These are phyloP conservation scores for Archocentrus centrarchus DNA, from an alignment of 2,113 vertebrate species.

Conservation along the genomic window DNA sequence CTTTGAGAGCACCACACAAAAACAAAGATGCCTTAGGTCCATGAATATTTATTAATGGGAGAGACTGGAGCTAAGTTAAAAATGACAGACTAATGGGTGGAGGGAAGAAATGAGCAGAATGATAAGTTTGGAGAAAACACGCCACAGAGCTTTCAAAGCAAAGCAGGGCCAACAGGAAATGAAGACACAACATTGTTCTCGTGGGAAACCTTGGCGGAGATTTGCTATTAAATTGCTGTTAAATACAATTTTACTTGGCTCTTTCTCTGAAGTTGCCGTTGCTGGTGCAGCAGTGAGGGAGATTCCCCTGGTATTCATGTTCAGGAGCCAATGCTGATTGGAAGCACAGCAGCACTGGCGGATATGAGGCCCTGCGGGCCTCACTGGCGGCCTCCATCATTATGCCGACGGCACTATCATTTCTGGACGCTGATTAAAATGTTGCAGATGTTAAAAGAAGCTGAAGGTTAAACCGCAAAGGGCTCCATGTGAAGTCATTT, in stretches of 20 bases:
- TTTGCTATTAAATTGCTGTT: constrained; percentile 65
- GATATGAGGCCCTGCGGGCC: constrained; percentile 58
- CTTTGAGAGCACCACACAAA: constrained; percentile 71
- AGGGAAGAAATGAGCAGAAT: constrained; percentile 21
- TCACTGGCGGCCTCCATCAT: constrained; percentile 56
- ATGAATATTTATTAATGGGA: constrained; percentile 69
- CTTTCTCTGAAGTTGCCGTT: constrained; percentile 35
- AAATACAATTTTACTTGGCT: constrained; percentile 55
- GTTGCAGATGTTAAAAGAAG: constrained; percentile 70
- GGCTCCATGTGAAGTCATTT: constrained; percentile 43
- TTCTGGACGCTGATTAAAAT: constrained; percentile 78
- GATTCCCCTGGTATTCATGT: constrained; percentile 35
- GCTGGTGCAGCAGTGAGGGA: constrained; percentile 14
- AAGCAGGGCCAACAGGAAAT: constrained; percentile 14
- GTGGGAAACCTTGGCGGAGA: constrained; percentile 45
- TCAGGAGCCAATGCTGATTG: constrained; percentile 57
- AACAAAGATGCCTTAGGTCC: constrained; percentile 65
- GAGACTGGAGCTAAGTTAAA: constrained; percentile 39
- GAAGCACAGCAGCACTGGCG: constrained; percentile 55
- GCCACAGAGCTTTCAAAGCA: constrained; percentile 23
- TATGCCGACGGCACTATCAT: constrained; percentile 61
- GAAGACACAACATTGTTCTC: constrained; percentile 1
- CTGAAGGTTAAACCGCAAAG: constrained; percentile 77
- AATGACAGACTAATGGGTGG: constrained; percentile 46
- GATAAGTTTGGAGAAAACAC: constrained; percentile 24